Evolutionary conservation across 2,797 vertebrate genomes (phyloP).

Genomic region (Erithacus rubecula): DNA sequence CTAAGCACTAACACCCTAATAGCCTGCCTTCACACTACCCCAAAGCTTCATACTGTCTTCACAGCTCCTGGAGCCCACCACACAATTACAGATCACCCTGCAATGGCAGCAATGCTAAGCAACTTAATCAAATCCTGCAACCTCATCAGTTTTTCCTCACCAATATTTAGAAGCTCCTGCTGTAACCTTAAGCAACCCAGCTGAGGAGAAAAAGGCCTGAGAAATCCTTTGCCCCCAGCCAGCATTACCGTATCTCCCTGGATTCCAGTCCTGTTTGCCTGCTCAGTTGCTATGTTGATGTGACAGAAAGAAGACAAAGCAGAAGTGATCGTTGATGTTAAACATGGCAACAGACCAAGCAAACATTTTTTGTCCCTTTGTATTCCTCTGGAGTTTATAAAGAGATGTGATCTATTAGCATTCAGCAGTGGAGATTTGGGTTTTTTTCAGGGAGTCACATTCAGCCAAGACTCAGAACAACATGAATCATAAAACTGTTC

Average conservation of each 20-base stretch:
- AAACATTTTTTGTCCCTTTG: not conserved
- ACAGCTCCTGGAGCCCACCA: not conserved
- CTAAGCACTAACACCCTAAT: not conserved
- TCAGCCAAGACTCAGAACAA: not conserved
- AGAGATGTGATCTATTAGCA: not conserved
- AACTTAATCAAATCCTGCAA: not conserved
- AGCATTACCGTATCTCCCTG: not conserved
- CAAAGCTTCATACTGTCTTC: not conserved
- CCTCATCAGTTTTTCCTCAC: not conserved
- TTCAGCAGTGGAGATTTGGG: not conserved
- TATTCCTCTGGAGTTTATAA: not conserved
- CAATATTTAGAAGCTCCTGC: not conserved
- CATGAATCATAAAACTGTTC: not conserved
- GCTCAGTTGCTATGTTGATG: not conserved
- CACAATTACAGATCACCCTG: not conserved
- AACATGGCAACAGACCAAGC: not conserved
- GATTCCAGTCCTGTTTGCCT: not conserved
- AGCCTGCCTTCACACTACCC: not conserved
- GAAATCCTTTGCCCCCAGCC: not conserved
- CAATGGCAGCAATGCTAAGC: not conserved
- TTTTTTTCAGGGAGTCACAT: not conserved
- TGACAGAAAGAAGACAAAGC: conserved; percentile 40
- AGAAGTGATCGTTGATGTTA: not conserved
- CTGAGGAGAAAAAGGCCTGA: not conserved
- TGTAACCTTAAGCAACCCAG: not conserved